A percentile compares a stretch with the other conserved stretches of the same genome.
These are phyloP conservation scores for Eublepharis macularius DNA, from an alignment of 2,113 vertebrate genomes.

Conservation along the genomic window DNA sequence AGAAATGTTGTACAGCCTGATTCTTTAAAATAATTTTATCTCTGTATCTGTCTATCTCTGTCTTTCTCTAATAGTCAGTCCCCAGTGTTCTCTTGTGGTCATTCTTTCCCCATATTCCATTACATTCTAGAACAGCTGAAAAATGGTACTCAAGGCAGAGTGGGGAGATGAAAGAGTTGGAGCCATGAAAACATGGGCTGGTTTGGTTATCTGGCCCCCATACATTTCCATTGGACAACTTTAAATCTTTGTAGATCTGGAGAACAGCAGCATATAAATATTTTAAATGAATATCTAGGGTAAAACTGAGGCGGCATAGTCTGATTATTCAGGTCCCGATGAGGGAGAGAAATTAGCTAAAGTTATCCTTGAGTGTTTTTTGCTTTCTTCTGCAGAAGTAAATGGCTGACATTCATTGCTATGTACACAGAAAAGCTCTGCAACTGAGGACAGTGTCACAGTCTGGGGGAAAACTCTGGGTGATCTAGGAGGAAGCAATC, in stretches of 20 bases:
- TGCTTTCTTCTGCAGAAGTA: not conserved
- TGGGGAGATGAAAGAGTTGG: not conserved
- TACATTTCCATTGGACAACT: not conserved
- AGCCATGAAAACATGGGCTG: not conserved
- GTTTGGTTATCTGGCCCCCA: not conserved
- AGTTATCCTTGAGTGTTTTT: not conserved
- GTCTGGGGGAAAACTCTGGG: not conserved
- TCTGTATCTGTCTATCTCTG: not conserved
- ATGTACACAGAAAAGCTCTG: not conserved
- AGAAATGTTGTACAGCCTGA: conserved; percentile 48
- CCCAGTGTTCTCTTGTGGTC: not conserved
- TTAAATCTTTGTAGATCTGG: no score
- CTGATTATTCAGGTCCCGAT: not conserved
- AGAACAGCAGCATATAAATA: no score
- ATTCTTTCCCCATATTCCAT: not conserved
- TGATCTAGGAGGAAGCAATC: not conserved
- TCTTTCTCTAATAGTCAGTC: not conserved
- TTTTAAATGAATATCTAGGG: not conserved
- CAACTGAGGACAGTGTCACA: not conserved
- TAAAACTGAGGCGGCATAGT: not conserved
- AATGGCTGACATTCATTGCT: not conserved
- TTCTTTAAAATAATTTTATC: conserved; percentile 49
- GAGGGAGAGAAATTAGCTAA: not conserved
- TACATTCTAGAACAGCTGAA: not conserved
- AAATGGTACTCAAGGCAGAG: no score